These are phyloP conservation scores for Perizoma affinitatum DNA, from an alignment of 2,888 invertebrate genomes.

Conservation along the genomic window DNA sequence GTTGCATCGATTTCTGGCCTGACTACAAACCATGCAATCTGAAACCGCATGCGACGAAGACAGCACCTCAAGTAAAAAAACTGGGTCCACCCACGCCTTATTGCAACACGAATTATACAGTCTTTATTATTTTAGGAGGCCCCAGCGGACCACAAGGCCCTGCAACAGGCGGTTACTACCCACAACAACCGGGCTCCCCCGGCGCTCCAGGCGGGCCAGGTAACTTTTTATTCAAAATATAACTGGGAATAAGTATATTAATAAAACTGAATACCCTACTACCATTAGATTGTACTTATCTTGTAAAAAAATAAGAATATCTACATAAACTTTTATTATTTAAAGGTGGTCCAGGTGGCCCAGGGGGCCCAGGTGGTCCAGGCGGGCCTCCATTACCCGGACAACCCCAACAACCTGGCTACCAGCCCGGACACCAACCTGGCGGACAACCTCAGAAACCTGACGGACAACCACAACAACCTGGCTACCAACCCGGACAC, in stretches of 20 bases:
- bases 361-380: constrained; percentile 23
- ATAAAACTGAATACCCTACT: no score
- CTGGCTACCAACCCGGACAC: constrained; percentile 30
- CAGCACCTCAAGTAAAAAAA: no score
- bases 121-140: background rate
- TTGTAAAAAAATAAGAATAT: no score
- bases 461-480: constrained; percentile 34
- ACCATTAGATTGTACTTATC: no score
- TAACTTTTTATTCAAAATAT: no score
- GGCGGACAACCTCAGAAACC: constrained; percentile 29
- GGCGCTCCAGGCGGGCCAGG: constrained; percentile 25
- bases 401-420: constrained; percentile 34
- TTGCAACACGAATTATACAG: background rate
- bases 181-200: background rate
- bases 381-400: constrained; percentile 22
- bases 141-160: no score
- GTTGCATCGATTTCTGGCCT: no score
- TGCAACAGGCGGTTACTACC: no score
- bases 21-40: no score
- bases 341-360: constrained; percentile 6
- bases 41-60: no score
- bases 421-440: constrained; percentile 36
- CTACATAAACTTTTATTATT: no score
- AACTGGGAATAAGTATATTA: no score
- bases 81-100: background rate